Base-by-base conservation (phyloP, 2,113 vertebrate species). In the Ondatra zibethicus region DNA sequence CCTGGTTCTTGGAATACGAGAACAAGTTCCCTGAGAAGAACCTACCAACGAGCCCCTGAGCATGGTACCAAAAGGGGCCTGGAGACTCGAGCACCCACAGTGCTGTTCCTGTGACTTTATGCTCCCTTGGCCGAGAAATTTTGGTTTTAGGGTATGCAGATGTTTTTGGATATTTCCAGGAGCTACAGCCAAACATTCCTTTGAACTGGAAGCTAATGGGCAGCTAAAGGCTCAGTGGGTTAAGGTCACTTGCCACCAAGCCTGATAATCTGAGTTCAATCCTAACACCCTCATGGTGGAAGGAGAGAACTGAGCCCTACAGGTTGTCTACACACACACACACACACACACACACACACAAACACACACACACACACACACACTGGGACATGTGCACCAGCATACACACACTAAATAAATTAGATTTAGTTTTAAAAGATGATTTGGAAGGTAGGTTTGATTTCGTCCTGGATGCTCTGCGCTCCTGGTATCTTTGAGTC, bases 1-100 rank as follows among this genome's bases (percentile, higher is more conserved):
- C 81, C 31, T 66, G 36, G n/a, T 36, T 92, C 95, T 84, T 63
- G 73, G 33, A 89, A n/a, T 70, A 61, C 63, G 68, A 91, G 92
- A 84, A 93, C 29, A 55, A 87, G 33, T 13, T 76, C 39, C 84
- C 0, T 1, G 39, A 84, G 7, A 65, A 84, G 3, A 93, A 86
- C 47, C 65, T 10, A 61, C 7, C 58, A 39, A 95, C 45, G 39
- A 58, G 58, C 36, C 42, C 50, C 14, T 19, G 27, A 72, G 52
- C 81, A 33, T 73, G 72, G n/a, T 42, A 68, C 23, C 27, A 52
- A 61, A 50, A 21, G 65, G 9, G 50, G 14, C 82, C 82, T 52
- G 55, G 36, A n/a, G 88, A 86, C 36, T 8, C 0, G 1, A 47
- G 11, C 7, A 13, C 39, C 52, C 72, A n/a, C 42, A 66, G 33